These are phyloP conservation scores for Diploscapter pachys DNA, from an alignment of 1,140 invertebrate species.

Conservation along the genomic window DNA sequence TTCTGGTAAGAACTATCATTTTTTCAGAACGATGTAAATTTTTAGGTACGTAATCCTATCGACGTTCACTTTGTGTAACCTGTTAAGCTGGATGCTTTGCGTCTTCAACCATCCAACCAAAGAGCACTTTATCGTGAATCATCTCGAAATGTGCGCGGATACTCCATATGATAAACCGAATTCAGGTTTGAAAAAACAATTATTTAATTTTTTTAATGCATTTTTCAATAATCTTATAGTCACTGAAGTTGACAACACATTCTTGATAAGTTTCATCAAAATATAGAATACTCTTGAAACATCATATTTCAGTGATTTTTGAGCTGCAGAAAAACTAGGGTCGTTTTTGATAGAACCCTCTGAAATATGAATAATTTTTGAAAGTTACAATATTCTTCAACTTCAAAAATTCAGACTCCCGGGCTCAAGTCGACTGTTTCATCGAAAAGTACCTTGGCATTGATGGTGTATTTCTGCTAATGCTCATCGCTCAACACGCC, in stretches of 20 bases:
- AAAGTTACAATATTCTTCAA: no score
- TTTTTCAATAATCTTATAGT: no score
- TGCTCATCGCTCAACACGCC: constrained; percentile 52
- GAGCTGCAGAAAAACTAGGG: no score
- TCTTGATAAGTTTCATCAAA: background rate
- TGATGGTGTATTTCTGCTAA: constrained; percentile 50
- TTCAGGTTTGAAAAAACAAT: background rate
- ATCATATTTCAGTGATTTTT: no score
- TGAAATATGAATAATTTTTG: background rate
- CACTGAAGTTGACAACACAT: background rate
- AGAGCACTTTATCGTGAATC: constrained; percentile 53
- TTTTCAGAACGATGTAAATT: constrained; percentile 7
- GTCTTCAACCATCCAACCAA: constrained; percentile 48
- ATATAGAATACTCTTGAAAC: no score
- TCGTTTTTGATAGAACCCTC: background rate
- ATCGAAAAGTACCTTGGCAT: constrained; percentile 45
- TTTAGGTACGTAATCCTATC: constrained; percentile 42
- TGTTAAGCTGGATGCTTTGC: constrained; percentile 46
- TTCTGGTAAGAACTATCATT: constrained; percentile 34
- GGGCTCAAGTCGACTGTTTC: constrained; percentile 42
- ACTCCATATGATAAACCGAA: constrained; percentile 44
- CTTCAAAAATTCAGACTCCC: constrained; percentile 36
- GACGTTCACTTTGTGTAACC: constrained; percentile 45
- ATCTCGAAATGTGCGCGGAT: constrained; percentile 52
- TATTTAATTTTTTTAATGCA: no score